Evolutionary conservation across 2,113 vertebrate species (phyloP).

Genomic region (Muscicapa adusta): DNA sequence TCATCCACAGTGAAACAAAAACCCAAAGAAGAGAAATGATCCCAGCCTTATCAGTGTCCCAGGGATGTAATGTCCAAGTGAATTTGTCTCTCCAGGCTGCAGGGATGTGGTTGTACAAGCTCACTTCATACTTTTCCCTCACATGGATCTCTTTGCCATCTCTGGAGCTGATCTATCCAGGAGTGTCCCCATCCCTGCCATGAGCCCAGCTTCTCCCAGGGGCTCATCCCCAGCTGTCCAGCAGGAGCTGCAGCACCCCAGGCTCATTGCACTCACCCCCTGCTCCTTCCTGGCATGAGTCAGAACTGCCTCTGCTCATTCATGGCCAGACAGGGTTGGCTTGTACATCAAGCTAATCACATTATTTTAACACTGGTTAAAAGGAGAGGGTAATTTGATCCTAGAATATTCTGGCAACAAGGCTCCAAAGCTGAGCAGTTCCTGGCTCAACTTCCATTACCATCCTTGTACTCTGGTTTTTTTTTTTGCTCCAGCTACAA

Average conservation of each 20-base stretch:
- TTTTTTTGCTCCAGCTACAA: neutral
- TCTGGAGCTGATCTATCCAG: neutral
- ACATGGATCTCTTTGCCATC: rapidly evolving
- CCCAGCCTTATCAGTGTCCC: neutral
- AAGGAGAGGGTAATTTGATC: neutral
- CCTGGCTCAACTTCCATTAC: neutral
- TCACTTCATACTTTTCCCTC: neutral
- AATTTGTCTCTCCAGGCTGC: neutral
- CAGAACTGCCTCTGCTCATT: neutral
- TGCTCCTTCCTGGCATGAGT: neutral
- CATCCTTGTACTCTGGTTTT: neutral
- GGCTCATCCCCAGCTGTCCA: neutral
- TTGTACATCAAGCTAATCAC: neutral
- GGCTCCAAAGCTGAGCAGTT: neutral
- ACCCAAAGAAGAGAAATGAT: neutral
- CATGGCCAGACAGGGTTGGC: rapidly evolving
- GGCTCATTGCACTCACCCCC: rapidly evolving
- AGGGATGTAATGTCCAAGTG: neutral
- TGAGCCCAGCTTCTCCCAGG: rapidly evolving
- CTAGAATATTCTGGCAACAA: neutral
- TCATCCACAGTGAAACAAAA: neutral
- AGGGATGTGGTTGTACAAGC: neutral
- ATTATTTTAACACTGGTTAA: neutral
- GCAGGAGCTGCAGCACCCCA: rapidly evolving
- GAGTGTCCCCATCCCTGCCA: rapidly evolving